Percentiles rank a stretch among this genome's conserved stretches.
Evolutionary conservation across 1,140 invertebrate species (phyloP).

Genomic region (Drosophila teissieri): DNA sequence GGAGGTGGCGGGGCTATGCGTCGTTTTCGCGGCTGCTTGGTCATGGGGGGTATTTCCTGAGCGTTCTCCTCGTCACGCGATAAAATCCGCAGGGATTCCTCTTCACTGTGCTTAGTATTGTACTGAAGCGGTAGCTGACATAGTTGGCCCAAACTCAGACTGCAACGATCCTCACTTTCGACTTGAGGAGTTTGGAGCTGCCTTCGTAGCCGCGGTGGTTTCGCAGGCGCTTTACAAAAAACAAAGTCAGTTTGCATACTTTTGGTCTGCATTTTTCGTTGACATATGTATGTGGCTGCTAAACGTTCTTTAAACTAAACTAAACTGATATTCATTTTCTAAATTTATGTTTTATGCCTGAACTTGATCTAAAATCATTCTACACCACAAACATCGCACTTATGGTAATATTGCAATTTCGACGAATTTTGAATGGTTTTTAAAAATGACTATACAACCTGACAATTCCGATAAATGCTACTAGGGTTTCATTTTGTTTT

Average conservation of each 20-base stretch:
- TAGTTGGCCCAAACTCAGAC: conserved; percentile 9
- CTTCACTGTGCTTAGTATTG: background rate
- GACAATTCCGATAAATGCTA: conserved; percentile 21
- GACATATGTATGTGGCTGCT: background rate
- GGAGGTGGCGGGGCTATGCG: conserved; percentile 26
- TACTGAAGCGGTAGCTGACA: conserved; percentile 8
- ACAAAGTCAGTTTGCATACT: conserved; percentile 33
- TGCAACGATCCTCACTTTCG: conserved; percentile 14
- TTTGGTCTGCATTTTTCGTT: conserved; percentile 14
- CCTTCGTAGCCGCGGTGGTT: conserved; percentile 40
- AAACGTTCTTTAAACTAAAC: background rate
- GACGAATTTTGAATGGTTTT: conserved; percentile 3
- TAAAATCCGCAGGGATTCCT: conserved; percentile 10
- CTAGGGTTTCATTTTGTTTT: background rate
- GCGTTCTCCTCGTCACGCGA: background rate
- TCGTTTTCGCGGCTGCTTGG: conserved; percentile 38
- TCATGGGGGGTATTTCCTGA: conserved; percentile 1
- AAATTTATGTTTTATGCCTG: background rate
- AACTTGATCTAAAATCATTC: no score
- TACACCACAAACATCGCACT: background rate
- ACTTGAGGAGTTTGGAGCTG: background rate
- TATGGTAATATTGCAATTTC: conserved; percentile 7
- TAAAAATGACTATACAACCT: background rate
- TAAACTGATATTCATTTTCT: no score
- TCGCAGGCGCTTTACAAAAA: conserved; percentile 36